Conservation (phyloP, 1,140 invertebrate species). For the Drosophila elegans region DNA sequence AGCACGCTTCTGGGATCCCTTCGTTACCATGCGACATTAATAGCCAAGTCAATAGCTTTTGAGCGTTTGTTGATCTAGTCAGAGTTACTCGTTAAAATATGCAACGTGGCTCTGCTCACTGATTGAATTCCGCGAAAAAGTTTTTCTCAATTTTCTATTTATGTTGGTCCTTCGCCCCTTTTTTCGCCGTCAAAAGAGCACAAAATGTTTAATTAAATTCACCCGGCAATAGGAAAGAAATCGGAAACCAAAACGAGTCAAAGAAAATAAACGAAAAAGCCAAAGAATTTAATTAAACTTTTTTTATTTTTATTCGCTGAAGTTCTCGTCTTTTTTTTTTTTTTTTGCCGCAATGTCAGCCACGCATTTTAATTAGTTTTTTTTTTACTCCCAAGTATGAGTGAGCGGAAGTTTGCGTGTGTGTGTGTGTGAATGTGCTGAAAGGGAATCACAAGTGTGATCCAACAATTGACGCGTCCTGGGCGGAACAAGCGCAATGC, state of each 20-base stretch:
- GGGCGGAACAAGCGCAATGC: slow-evolving; percentile 32
- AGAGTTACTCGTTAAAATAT: slow-evolving; percentile 55
- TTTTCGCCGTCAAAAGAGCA: slow-evolving; percentile 42
- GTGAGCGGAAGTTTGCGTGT: slow-evolving; percentile 5
- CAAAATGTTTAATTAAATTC: slow-evolving; percentile 78
- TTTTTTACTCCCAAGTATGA: slow-evolving; percentile 31
- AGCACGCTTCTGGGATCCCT: slow-evolving; percentile 3
- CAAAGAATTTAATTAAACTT: slow-evolving; percentile 81
- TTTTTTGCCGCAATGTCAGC: slow-evolving; percentile 61
- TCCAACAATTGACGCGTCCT: slow-evolving; percentile 62
- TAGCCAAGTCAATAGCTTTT: slow-evolving; percentile 47
- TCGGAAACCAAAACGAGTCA: slow-evolving; percentile 59
- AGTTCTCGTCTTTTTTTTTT: slow-evolving; percentile 2
- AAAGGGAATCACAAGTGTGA: slow-evolving; percentile 66
- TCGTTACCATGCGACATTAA: slow-evolving; percentile 59
- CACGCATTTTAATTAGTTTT: slow-evolving; percentile 82
- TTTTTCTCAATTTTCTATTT: slow-evolving; percentile 46
- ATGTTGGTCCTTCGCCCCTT: slow-evolving; percentile 22
- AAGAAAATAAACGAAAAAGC: slow-evolving; percentile 30
- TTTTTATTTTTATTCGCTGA: slow-evolving; percentile 48
- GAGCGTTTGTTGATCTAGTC: slow-evolving; percentile 70
- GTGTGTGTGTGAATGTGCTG: slow-evolving; percentile 12
- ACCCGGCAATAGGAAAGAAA: slow-evolving; percentile 58
- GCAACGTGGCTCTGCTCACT: slow-evolving; percentile 58
- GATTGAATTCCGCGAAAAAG: slow-evolving; percentile 72